Evolutionary conservation across 2,888 invertebrate species (phyloP), one percentile per base, ranked within the genome.

Genomic region (Trypoxylon attenuatum): DNA sequence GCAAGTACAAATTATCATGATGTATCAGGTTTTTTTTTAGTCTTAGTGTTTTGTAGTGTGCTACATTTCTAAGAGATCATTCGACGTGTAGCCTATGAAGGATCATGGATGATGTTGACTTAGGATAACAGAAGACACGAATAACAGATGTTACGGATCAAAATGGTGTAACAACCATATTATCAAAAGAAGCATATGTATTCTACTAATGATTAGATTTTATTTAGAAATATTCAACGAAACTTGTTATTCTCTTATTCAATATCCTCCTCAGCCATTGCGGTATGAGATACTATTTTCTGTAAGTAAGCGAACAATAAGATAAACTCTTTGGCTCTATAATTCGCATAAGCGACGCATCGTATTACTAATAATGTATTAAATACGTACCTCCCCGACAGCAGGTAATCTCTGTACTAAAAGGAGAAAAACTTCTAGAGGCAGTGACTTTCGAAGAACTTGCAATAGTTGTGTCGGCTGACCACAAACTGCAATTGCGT

Each of bases 401-500:
- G 91, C 89, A 0, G 96, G 95, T 77, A 96, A 89, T 87, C 94
- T 93, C 87, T 96, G 92, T 70, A 97, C 89, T 21, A 98, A 90
- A 82, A 96, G 89, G 81, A 95, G 93, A 91, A 98, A 99, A 87
- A 98, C 95, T 82, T 95, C 95, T 16, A 97, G 95, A 57, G 99
- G 98, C 88, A 99, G 90, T 27, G 98, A 97, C 88, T 97, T 96
- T 88, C 98, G 96, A 54, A 99, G 91, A 65, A 96, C 94, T 84
- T 94, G 92, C 49, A 98, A 90, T 52, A 98, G 89, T 85, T 97
- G 96, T 80, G 94, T 93, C 0, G 97, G 96, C 87, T 99, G 97
- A 8, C 97, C 98, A 85, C 99, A 99, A 21, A 99, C 95, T 2
- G 97, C 95, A n/a, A 99, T 95, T 5, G 99, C 99, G 88, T 97